These are phyloP conservation scores for Paracanthobrama guichenoti DNA, from an alignment of 2,113 vertebrate species.

Conservation along the genomic window DNA sequence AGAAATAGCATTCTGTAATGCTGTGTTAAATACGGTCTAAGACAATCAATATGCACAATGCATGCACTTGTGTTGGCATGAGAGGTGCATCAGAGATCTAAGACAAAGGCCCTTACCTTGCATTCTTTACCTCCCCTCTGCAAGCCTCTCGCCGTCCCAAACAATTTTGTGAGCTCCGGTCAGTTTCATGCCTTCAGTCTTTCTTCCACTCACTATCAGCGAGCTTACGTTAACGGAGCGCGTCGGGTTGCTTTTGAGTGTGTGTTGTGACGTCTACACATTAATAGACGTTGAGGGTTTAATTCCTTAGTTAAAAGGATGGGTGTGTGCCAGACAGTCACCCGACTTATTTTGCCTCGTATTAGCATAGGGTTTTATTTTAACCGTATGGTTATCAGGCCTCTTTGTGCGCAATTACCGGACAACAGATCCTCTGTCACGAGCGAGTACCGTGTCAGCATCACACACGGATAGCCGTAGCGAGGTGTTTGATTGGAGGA, in stretches of 20 bases:
- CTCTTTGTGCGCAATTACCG: conserved; percentile 1
- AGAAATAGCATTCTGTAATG: not conserved
- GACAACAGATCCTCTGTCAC: conserved; percentile 6
- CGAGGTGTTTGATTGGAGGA: conserved; percentile 36
- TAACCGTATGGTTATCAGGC: not conserved
- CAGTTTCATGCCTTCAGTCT: not conserved
- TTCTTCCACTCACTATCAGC: not conserved
- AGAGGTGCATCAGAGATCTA: not conserved
- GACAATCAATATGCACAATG: not conserved
- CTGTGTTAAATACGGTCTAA: not conserved
- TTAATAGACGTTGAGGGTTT: not conserved
- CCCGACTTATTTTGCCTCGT: not conserved
- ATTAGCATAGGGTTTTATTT: not conserved
- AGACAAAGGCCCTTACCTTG: conserved; percentile 24
- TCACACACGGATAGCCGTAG: not conserved
- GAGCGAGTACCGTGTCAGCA: not conserved
- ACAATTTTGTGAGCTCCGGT: not conserved
- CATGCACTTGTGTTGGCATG: not conserved
- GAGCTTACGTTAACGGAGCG: not conserved
- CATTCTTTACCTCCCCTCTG: conserved; percentile 4
- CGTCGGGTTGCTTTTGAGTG: not conserved
- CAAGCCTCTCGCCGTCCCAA: not conserved
- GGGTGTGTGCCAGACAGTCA: not conserved
- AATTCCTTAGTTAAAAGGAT: not conserved
- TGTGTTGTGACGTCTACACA: not conserved